Base-by-base conservation (phyloP, 2,888 invertebrate species). In the Tolmerus cingulatus region DNA sequence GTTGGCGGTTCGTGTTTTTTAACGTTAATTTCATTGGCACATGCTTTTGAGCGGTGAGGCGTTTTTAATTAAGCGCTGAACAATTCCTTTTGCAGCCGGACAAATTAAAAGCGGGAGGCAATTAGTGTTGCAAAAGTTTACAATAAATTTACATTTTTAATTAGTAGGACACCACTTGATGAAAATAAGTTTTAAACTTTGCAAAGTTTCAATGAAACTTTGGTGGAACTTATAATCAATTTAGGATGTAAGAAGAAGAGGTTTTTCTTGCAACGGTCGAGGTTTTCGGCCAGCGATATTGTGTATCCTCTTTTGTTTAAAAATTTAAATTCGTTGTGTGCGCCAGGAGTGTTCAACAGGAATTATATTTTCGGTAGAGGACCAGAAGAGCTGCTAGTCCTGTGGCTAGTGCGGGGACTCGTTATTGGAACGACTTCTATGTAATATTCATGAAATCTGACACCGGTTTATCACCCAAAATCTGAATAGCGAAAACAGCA, bases 91-190 rank as follows among this genome's bases (percentile, higher is more conserved):
- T 66, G 27, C 23, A 66, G 19, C 66, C 66, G 66, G 66, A 66
- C 66, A 23, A 66, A 66, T 66, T 66, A 66, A 66, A 66, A 66
- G 66, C 66, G 66, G 66, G 66, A 66, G 66, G 66, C 66, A 66
- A 66, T 66, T 66, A 77, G 40, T 77, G 40, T 77, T 34, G 77
- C 34, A 16, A 77, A 77, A 77, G 40, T 77, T 77, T 40, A 77
- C 77, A 37, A 77, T 77, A 77, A 77, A 77, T 77, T 77, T 77
- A 77, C 77, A 77, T 37, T 40, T 77, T 77, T 77, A 77, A 77
- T 37, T 77, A 40, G 77, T 77, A 40, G 40, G 40, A 77, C 34
- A 77, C 34, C 77, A 40, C 34, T 37, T 37, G 40, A 77, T 77
- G 34, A 40, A 77, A 37, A 37, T 37, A 77, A 77, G 40, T 77